Conservation (phyloP, 92 coral and sea anemone genomes). For the Parazoanthus atlanticus region DNA sequence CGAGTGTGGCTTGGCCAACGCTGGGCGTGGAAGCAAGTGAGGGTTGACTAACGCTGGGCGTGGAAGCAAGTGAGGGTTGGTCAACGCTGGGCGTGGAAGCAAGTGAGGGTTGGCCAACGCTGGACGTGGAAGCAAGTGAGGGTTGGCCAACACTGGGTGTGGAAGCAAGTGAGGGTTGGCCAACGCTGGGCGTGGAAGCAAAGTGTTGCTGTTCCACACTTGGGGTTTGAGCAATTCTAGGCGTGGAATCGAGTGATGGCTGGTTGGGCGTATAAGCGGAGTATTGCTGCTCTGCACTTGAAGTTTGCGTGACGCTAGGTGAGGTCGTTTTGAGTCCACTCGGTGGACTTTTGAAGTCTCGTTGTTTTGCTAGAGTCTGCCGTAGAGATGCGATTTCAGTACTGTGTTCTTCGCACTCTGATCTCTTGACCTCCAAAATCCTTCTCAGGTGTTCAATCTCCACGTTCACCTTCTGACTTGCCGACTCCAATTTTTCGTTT, state of each 20-base stretch:
- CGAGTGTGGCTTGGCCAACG: no score
- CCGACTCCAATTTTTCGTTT: neutral
- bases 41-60: neutral
- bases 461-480: neutral
- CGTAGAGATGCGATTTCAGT: constrained; percentile 20
- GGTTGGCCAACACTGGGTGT: neutral
- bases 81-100: neutral
- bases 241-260: neutral
- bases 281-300: neutral
- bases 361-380: neutral
- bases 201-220: neutral
- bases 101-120: neutral
- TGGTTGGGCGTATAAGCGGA: neutral
- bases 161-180: neutral
- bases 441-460: constrained; percentile 18
- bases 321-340: neutral
- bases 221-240: neutral
- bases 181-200: neutral
- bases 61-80: neutral
- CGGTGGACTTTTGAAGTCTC: neutral
- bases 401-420: constrained; percentile 35
- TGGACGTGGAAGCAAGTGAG: neutral
- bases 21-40: neutral
- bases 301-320: neutral
- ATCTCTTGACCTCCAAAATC: constrained; percentile 23